Conservation (phyloP, 2,113 vertebrate species). For the Varanus komodoensis region DNA sequence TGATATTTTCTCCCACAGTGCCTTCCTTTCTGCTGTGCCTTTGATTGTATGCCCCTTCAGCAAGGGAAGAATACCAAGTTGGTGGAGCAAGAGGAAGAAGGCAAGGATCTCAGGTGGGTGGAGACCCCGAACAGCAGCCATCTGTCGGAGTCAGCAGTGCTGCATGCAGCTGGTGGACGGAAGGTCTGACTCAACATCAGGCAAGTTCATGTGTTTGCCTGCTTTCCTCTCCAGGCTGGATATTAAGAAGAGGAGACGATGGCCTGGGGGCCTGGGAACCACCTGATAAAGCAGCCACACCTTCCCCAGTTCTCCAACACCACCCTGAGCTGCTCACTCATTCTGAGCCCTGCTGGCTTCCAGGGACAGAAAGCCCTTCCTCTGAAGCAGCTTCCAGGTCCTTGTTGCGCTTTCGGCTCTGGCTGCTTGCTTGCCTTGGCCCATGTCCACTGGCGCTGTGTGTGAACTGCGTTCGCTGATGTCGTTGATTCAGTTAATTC, state of each 20-base stretch:
- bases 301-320: neutral
- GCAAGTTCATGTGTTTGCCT: neutral
- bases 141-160: neutral
- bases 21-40: too few relatives aligned
- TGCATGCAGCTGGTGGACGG: neutral
- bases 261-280: too few relatives aligned
- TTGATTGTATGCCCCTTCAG: neutral
- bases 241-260: neutral
- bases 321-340: neutral
- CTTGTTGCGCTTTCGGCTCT: neutral
- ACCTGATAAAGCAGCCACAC: neutral
- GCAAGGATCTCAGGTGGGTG: neutral
- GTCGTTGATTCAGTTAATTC: constrained; percentile 41
- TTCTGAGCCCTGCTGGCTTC: neutral
- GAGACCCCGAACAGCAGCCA: neutral
- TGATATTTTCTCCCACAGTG: neutral
- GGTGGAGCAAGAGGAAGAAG: neutral
- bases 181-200: neutral
- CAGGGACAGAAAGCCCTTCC: fast-evolving
- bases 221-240: neutral
- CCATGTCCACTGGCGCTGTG: fast-evolving
- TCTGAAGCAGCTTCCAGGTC: neutral
- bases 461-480: neutral
- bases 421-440: constrained; percentile 5
- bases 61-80: too few relatives aligned